Percentiles rank a stretch among this genome's conserved stretches.
phyloP scores from a whole-genome alignment of 2,113 vertebrate genomes.

The Gymnogyps californianus region DNA sequence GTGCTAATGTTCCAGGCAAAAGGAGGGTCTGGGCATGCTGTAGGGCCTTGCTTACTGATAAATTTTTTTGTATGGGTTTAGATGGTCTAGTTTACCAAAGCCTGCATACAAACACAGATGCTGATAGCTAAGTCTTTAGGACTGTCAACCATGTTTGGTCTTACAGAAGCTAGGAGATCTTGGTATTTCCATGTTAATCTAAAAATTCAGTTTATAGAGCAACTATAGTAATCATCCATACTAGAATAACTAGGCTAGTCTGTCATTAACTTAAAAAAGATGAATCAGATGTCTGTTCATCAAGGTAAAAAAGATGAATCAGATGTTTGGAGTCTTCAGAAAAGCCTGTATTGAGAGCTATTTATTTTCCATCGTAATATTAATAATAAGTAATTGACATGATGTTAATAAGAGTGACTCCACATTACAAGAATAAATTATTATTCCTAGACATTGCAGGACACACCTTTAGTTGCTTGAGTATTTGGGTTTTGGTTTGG shows the following conservation, averaged over 20 bases:
- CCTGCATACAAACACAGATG: conserved; percentile 46
- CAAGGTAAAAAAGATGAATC: not conserved
- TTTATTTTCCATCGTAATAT: not conserved
- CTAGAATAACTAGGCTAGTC: not conserved
- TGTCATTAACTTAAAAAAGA: not conserved
- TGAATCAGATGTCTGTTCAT: not conserved
- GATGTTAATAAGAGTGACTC: not conserved
- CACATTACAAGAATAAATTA: not conserved
- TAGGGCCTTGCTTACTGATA: conserved; percentile 63
- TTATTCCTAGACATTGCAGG: not conserved
- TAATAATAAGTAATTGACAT: not conserved
- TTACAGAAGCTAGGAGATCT: not conserved
- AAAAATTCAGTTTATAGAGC: not conserved
- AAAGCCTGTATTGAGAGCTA: not conserved
- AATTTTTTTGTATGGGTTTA: conserved; percentile 74
- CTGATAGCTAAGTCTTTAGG: not conserved
- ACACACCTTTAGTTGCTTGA: not conserved
- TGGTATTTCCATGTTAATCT: not conserved
- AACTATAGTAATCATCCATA: not conserved
- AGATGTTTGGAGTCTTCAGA: not conserved
- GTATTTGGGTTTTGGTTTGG: not conserved
- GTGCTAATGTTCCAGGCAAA: conserved; percentile 69
- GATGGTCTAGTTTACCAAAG: conserved; percentile 36
- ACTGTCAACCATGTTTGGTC: not conserved
- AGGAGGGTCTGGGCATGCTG: conserved; percentile 61